Evolutionary conservation across 2,113 vertebrate genomes (phyloP).

Genomic region (Solenodon paradoxus): DNA sequence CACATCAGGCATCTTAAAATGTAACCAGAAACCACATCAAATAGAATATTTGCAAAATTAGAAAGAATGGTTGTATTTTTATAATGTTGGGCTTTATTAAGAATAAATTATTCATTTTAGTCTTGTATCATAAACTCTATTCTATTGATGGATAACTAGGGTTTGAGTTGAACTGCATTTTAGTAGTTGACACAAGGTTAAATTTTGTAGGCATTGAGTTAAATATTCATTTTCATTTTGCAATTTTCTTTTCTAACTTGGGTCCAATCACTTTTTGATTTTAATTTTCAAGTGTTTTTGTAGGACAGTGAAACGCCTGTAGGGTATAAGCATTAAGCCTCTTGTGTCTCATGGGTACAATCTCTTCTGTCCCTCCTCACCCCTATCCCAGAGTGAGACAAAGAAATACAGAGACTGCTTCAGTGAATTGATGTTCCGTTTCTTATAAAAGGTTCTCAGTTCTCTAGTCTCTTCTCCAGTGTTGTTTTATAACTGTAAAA

Average conservation of each 20-base stretch:
- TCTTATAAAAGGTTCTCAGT: neutral
- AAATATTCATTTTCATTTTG: conserved; percentile 56
- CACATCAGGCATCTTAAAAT: neutral
- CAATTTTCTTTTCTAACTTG: conserved; percentile 1
- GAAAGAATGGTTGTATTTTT: neutral
- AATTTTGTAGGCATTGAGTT: conserved; percentile 1
- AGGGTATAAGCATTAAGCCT: neutral
- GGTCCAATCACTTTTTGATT: neutral
- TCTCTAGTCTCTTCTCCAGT: neutral
- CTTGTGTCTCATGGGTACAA: neutral
- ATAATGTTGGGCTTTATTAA: conserved; percentile 45
- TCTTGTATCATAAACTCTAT: neutral
- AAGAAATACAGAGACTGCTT: neutral
- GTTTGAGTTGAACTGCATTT: neutral
- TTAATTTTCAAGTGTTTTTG: neutral
- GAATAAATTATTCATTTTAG: conserved; percentile 44
- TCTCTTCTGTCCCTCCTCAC: neutral
- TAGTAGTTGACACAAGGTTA: neutral
- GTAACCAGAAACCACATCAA: neutral
- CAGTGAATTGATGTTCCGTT: neutral
- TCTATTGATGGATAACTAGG: neutral
- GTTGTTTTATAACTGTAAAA: neutral
- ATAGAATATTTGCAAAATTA: neutral
- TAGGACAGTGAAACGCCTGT: neutral
- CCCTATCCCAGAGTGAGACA: neutral